Conservation (phyloP, 2,113 vertebrate species). For the Pterocles gutturalis region DNA sequence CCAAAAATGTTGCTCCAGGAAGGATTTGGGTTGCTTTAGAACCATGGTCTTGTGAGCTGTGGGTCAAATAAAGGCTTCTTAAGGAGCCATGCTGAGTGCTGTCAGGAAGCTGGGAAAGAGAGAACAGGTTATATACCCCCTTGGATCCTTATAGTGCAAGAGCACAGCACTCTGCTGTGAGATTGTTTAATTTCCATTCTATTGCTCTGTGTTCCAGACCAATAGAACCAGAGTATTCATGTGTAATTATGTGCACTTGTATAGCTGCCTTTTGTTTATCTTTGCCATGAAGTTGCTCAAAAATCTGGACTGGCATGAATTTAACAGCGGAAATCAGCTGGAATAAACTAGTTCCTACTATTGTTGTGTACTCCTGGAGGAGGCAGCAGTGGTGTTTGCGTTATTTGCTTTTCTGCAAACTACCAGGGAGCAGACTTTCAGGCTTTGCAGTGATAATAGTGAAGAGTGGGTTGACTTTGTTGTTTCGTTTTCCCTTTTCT, state of each 20-base stretch:
- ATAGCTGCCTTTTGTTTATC: not conserved
- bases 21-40: not conserved
- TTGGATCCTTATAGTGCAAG: not conserved
- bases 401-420: not conserved
- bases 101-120: not conserved
- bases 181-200: not conserved
- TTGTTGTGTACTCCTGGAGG: not conserved
- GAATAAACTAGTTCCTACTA: not conserved
- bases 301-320: not conserved
- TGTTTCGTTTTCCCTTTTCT: not conserved
- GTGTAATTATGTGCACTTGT: not conserved
- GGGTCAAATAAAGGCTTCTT: not conserved
- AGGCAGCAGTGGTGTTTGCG: not conserved
- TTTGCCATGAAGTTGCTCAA: not conserved
- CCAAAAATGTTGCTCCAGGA: not conserved
- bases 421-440: not conserved
- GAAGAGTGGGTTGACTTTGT: not conserved
- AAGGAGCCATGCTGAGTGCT: not conserved
- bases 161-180: not conserved
- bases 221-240: not conserved
- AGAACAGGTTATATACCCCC: not conserved
- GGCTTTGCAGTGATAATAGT: not conserved
- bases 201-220: not conserved
- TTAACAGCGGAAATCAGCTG: not conserved
- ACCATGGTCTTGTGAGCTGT: not conserved